phyloP scores from a whole-genome alignment of 2,888 invertebrate genomes.

The Phortica okadai region DNA sequence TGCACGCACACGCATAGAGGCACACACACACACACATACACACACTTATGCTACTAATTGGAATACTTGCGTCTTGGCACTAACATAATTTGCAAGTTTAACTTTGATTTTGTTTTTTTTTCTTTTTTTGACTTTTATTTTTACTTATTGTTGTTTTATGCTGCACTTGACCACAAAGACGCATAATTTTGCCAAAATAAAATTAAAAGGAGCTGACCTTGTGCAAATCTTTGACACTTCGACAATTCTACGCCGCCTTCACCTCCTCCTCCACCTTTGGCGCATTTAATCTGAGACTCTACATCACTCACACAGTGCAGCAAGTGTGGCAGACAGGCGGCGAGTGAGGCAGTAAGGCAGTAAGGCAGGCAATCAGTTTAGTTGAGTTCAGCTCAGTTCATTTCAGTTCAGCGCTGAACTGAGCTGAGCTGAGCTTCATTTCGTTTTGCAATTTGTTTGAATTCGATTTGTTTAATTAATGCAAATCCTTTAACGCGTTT shows the following conservation, averaged over 20 bases:
- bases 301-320: no score
- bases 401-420: no score
- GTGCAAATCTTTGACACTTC: no score
- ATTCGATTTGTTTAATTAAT: conserved; percentile 23
- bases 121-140: no score
- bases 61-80: no score
- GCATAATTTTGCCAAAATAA: no score
- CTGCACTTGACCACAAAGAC: neutral
- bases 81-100: no score
- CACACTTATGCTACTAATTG: neutral
- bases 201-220: neutral
- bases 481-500: conserved; percentile 22
- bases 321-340: neutral
- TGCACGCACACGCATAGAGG: neutral
- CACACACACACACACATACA: neutral
- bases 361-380: neutral
- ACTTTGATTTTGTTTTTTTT: no score
- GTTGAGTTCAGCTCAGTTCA: neutral
- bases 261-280: no score
- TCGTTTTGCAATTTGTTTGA: conserved; percentile 8
- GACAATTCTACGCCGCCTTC: no score
- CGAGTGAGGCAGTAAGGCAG: neutral
- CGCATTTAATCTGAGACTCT: no score
- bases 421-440: no score
- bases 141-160: neutral